phyloP scores from a whole-genome alignment of 2,797 vertebrate species.

The Buceros bicornis region DNA sequence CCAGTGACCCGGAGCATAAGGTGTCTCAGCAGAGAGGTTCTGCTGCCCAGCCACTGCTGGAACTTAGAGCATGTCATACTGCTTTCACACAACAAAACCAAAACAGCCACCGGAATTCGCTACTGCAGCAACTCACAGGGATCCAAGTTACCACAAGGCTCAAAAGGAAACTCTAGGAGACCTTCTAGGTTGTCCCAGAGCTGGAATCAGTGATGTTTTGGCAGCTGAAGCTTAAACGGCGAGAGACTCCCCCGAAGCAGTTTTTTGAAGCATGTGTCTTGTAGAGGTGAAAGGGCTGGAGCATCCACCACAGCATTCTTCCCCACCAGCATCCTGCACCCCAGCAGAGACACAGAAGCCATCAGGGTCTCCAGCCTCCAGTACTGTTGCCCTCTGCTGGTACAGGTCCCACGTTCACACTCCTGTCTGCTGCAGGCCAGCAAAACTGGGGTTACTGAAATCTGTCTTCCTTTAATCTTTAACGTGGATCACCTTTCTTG shows the following conservation, averaged over 20 bases:
- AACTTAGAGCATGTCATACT: neutral
- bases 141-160: neutral
- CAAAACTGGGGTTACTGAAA: fast-evolving
- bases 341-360: neutral
- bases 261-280: fast-evolving
- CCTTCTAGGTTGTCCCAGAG: neutral
- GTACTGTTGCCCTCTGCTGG: slow-evolving; percentile 64
- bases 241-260: neutral
- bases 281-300: neutral
- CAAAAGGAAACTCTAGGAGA: neutral
- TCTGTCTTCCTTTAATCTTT: fast-evolving
- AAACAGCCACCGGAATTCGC: neutral
- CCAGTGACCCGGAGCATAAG: fast-evolving
- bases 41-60: neutral
- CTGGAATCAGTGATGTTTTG: neutral
- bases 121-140: neutral
- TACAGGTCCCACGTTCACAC: neutral
- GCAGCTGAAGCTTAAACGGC: neutral
- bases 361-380: neutral
- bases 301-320: neutral
- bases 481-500: neutral
- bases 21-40: neutral
- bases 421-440: neutral
- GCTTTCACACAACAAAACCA: neutral
- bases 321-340: too few species aligned